Conservation (phyloP, 2,113 vertebrate genomes). For the Colaptes auratus region DNA sequence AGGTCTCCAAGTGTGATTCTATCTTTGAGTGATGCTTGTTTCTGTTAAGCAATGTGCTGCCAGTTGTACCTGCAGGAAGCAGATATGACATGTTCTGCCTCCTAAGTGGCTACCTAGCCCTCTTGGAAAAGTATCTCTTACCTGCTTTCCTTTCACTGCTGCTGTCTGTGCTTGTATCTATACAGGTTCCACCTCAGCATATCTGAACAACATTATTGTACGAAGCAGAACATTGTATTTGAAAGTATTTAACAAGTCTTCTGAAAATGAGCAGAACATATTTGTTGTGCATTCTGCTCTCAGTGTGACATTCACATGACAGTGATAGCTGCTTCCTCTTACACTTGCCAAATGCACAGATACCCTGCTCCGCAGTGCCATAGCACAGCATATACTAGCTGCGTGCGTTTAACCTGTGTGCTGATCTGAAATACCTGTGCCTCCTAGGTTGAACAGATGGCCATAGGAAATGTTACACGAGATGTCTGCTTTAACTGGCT, state of each 20-base stretch:
- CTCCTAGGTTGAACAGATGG: constrained; percentile 33
- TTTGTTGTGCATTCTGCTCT: not conserved
- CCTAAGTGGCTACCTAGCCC: not conserved
- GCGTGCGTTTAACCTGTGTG: not conserved
- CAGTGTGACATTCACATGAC: not conserved
- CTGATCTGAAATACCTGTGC: constrained; percentile 47
- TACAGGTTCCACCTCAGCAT: not conserved
- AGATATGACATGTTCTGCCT: not conserved
- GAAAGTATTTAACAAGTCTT: not conserved
- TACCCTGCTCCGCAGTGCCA: not conserved
- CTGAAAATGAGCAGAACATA: not conserved
- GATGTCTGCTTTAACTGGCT: constrained; percentile 29
- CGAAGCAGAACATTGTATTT: not conserved
- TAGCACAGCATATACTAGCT: not conserved
- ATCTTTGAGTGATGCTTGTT: not conserved
- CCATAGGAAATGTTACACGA: not conserved
- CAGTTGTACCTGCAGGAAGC: not conserved
- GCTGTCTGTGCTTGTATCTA: not conserved
- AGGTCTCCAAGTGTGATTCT: not conserved
- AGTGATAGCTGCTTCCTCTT: not conserved
- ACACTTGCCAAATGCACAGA: not conserved
- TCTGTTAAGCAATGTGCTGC: not conserved
- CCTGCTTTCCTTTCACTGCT: not conserved
- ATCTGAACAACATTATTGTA: not conserved
- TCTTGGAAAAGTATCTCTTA: not conserved